phyloP scores from a whole-genome alignment of 2,113 vertebrate genomes.

The Rhodinocichla rosea region DNA sequence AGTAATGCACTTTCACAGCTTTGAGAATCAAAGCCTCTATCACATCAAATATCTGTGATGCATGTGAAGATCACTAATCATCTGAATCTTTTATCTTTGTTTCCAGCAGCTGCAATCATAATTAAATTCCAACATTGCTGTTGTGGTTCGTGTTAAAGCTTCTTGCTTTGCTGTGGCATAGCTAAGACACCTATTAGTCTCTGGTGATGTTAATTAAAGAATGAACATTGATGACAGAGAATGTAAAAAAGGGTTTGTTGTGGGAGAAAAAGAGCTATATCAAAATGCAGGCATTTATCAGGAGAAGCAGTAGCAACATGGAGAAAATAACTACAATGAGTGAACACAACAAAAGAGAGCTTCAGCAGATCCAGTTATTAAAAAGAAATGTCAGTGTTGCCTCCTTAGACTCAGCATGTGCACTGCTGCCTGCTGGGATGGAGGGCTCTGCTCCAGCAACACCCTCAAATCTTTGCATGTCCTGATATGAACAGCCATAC shows the following conservation, averaged over 20 bases:
- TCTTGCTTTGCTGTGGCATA: background rate
- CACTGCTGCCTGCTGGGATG: background rate
- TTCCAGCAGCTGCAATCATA: background rate
- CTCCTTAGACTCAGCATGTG: background rate
- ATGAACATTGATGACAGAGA: background rate
- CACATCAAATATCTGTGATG: background rate
- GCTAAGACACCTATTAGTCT: background rate
- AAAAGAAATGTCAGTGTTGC: background rate
- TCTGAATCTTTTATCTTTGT: background rate
- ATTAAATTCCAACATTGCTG: background rate
- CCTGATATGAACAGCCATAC: background rate
- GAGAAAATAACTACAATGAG: background rate
- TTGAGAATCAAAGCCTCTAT: background rate
- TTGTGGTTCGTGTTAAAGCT: background rate
- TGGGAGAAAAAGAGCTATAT: background rate
- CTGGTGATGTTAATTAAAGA: constrained; percentile 1
- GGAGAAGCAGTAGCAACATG: background rate
- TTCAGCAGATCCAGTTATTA: background rate
- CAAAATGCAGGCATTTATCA: background rate
- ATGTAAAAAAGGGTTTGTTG: background rate
- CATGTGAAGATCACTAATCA: background rate
- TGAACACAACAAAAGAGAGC: background rate
- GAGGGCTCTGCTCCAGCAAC: background rate
- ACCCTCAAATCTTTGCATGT: background rate
- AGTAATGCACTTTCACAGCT: background rate